Evolutionary conservation across 1,140 invertebrate species (phyloP).

Genomic region (Leptinotarsa undecemlineata): DNA sequence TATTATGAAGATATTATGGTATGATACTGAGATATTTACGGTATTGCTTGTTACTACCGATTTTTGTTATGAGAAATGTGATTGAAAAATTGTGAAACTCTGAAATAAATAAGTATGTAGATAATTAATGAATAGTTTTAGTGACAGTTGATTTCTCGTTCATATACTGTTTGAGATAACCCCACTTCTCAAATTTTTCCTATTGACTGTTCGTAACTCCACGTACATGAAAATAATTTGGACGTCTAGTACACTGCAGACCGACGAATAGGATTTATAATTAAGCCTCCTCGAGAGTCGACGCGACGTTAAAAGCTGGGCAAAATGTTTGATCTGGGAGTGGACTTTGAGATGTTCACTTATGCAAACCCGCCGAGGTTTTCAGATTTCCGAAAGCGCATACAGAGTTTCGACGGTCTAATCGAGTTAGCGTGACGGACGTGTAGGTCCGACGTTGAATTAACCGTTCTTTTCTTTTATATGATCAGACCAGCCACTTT

Average conservation of each 20-base stretch:
- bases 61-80: too few relatives aligned
- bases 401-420: conserved; percentile 20
- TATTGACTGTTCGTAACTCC: too few relatives aligned
- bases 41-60: too few relatives aligned
- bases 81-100: too few relatives aligned
- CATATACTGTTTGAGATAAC: too few relatives aligned
- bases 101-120: too few relatives aligned
- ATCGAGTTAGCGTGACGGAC: conserved; percentile 20
- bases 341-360: conserved; percentile 24
- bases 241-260: background rate
- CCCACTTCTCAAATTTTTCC: too few relatives aligned
- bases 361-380: conserved; percentile 21
- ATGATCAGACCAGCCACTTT: background rate
- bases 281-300: conserved; percentile 15
- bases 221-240: background rate
- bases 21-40: too few relatives aligned
- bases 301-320: conserved; percentile 20
- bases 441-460: conserved; percentile 11
- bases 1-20: too few relatives aligned
- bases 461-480: conserved; percentile 9
- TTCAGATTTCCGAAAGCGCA: conserved; percentile 6
- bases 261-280: conserved; percentile 12
- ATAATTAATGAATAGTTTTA: too few relatives aligned
- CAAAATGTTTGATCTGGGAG: conserved; percentile 20
- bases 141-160: too few relatives aligned